Conservation (phyloP, 2,797 vertebrate species). For the Sphaeramia orbicularis region DNA sequence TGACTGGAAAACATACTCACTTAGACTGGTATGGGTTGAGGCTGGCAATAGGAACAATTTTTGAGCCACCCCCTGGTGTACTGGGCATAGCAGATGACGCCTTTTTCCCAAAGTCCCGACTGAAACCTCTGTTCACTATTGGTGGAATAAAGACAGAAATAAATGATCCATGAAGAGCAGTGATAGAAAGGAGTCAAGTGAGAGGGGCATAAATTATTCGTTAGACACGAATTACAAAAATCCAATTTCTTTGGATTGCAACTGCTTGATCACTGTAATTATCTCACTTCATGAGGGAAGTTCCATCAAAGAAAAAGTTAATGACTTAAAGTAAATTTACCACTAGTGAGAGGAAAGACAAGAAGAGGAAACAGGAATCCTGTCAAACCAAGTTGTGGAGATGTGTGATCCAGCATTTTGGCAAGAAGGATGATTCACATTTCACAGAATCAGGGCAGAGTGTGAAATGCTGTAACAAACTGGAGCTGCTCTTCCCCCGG, state of each 20-base stretch:
- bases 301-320: conserved; percentile 49
- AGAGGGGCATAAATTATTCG: conserved; percentile 67
- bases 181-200: conserved; percentile 57
- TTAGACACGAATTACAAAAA: conserved; percentile 64
- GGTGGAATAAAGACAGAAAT: conserved; percentile 52
- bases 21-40: conserved; percentile 98
- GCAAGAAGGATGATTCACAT: conserved; percentile 70
- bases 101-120: conserved; percentile 86
- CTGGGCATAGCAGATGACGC: conserved; percentile 64
- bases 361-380: conserved; percentile 49
- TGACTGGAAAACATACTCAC: conserved; percentile 83
- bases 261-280: conserved; percentile 63
- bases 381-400: conserved; percentile 46
- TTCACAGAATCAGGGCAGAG: conserved; percentile 73
- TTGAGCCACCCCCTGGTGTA: conserved; percentile 89
- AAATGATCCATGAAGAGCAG: conserved; percentile 66
- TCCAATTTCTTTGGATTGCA: conserved; percentile 68
- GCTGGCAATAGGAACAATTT: conserved; percentile 95
- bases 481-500: conserved; percentile 62
- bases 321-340: conserved; percentile 46
- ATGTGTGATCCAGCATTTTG: conserved; percentile 62
- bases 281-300: conserved; percentile 50
- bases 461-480: conserved; percentile 73
- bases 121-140: conserved; percentile 79
- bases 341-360: conserved; percentile 22